These are phyloP conservation scores for Meghimatium bilineatum DNA, from an alignment of 2,888 invertebrate species.

Conservation along the genomic window DNA sequence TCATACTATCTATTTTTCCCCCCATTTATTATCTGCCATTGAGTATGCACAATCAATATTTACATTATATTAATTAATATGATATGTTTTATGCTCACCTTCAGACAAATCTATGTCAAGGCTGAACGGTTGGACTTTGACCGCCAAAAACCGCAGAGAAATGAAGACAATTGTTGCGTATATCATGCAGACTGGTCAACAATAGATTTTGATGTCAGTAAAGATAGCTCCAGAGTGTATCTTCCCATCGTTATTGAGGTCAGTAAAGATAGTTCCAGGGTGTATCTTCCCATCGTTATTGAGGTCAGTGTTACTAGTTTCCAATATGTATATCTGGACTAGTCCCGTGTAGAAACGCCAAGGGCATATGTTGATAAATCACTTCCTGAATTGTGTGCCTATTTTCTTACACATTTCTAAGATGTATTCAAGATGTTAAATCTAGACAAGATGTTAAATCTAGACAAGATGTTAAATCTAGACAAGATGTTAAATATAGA, in stretches of 20 bases:
- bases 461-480: no score
- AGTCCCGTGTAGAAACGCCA: no score
- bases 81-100: not conserved
- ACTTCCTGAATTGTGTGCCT: no score
- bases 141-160: slow-evolving; percentile 16
- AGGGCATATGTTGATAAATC: no score
- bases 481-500: no score
- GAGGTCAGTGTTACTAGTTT: slow-evolving; percentile 52
- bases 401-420: no score
- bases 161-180: slow-evolving; percentile 29
- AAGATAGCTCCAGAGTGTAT: slow-evolving; percentile 32
- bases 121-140: slow-evolving; percentile 5
- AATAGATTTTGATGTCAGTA: slow-evolving; percentile 42
- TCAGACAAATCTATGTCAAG: slow-evolving; percentile 22
- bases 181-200: slow-evolving; percentile 52
- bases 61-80: no score
- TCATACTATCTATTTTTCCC: not conserved
- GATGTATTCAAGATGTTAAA: no score
- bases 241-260: slow-evolving; percentile 50
- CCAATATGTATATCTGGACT: no score
- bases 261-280: slow-evolving; percentile 37
- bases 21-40: no score
- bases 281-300: slow-evolving; percentile 39
- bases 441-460: no score
- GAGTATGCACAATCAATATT: no score